Percentiles rank a stretch among this genome's conserved stretches.
Evolutionary conservation across 2,888 invertebrate genomes (phyloP).

Genomic region (Polydrusus pterygomalis): DNA sequence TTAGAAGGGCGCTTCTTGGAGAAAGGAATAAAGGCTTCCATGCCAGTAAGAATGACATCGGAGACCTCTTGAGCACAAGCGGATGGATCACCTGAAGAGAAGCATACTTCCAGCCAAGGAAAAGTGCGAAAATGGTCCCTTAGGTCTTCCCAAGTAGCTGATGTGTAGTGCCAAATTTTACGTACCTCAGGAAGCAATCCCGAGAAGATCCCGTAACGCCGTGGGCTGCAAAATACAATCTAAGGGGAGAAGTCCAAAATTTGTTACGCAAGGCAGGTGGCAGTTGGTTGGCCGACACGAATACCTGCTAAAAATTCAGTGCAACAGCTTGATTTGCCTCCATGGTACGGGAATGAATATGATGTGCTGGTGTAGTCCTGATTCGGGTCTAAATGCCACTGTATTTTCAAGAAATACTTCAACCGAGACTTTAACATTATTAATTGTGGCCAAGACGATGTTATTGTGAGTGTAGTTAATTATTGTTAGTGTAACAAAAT

Average conservation of each 20-base stretch:
- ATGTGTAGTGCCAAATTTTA: no score
- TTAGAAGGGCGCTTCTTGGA: no score
- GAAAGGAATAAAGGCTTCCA: no score
- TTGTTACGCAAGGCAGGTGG: not conserved
- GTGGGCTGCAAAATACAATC: not conserved
- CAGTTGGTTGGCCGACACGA: slow-evolving; percentile 4
- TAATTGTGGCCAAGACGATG: slow-evolving; percentile 5
- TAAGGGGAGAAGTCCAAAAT: not conserved
- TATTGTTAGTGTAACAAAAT: not conserved
- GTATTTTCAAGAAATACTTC: slow-evolving; percentile 1
- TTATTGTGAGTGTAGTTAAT: not conserved
- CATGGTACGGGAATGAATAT: slow-evolving; percentile 3
- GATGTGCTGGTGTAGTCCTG: slow-evolving; percentile 1
- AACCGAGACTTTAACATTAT: slow-evolving; percentile 5
- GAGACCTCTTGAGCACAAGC: no score
- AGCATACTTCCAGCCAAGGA: no score
- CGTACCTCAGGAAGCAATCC: no score
- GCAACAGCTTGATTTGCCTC: slow-evolving; percentile 5
- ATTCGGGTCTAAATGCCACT: slow-evolving; percentile 3
- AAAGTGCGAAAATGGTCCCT: no score
- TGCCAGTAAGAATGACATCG: no score
- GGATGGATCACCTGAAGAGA: no score
- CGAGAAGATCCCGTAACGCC: no score
- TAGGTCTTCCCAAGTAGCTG: no score
- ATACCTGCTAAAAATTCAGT: slow-evolving; percentile 5